Evolutionary conservation across 2,888 invertebrate species (phyloP), one percentile per base, ranked within the genome.

Genomic region (Nasonia oneida): DNA sequence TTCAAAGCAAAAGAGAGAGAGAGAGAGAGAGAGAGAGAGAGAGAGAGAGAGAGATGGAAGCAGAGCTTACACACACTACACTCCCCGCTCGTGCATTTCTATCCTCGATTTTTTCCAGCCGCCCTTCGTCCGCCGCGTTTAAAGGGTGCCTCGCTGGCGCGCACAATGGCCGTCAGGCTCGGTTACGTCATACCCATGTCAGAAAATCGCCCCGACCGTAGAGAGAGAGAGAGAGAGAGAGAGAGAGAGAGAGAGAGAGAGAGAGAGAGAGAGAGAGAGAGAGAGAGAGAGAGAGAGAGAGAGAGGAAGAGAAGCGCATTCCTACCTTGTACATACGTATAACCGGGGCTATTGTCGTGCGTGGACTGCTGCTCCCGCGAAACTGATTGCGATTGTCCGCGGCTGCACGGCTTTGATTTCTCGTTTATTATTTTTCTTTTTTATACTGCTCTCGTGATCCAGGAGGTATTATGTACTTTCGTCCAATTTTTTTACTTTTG

Each of bases 131-230:
- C 37, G 4, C 29, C 29, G 47, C 47, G 61, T 79, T 70, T 61
- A 77, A 84, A 84, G 84, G 86, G 84, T 82, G 87, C 53, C 57
- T n/a, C 29, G 29, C 1, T n/a, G 73, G 39, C 70, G 29, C 84
- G 89, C 89, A 92, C 92, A 92, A 92, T 91, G 91, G 91, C 91
- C 89, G 92, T 92, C 92, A 91, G 91, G 90, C 91, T 91, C 90
- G 89, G 91, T 92, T 92, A 91, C 90, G 90, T 91, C 90, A 91
- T 90, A 91, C 90, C 90, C 91, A 90, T 84, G 87, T 91, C 90
- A 90, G 90, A 81, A 81, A 50, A 81, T 73, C n/a, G 82, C 33
- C 15, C 23, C n/a, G 82, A 33, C 39, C 15, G 15, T 57, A n/a
- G 23, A 23, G 23, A 23, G 23, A 23, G 23, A 23, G 23, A 23